Conservation (phyloP, 2,113 vertebrate genomes). For the Strigops habroptila region DNA sequence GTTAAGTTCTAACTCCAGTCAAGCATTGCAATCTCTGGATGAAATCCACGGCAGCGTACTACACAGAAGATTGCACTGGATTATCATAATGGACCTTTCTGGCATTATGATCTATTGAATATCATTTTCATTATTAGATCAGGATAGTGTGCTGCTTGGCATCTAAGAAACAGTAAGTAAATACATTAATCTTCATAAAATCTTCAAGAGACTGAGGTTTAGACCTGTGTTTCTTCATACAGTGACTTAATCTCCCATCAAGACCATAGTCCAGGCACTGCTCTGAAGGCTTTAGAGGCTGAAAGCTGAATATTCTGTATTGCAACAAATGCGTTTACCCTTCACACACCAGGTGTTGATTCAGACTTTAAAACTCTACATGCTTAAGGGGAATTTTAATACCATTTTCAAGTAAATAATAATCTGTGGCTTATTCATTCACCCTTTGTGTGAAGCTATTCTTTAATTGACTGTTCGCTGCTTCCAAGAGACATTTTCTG, state of each 20-base stretch:
- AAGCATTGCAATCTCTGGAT: slow-evolving; percentile 4
- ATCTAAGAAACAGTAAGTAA: slow-evolving; percentile 12
- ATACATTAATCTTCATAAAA: neutral
- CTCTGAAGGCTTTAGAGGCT: neutral
- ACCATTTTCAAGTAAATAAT: neutral
- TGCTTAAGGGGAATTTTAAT: neutral
- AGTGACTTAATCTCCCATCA: neutral
- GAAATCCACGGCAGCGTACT: neutral
- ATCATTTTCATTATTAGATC: neutral
- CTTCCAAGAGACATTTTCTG: neutral
- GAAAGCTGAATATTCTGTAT: neutral
- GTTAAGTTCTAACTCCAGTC: slow-evolving; percentile 18
- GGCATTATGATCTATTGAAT: slow-evolving; percentile 29
- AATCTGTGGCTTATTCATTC: neutral
- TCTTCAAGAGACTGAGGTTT: neutral
- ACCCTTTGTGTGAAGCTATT: neutral
- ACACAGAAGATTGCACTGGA: neutral
- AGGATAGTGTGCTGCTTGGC: neutral
- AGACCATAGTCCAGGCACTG: neutral
- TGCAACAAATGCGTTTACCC: neutral
- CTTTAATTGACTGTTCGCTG: neutral
- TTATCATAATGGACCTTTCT: slow-evolving; percentile 43
- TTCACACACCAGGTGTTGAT: neutral
- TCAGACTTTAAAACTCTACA: neutral
- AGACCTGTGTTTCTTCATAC: neutral